Percentiles rank a stretch among this genome's conserved stretches.
Conservation (phyloP, 1,140 invertebrate species). For the Drosophila miranda region DNA sequence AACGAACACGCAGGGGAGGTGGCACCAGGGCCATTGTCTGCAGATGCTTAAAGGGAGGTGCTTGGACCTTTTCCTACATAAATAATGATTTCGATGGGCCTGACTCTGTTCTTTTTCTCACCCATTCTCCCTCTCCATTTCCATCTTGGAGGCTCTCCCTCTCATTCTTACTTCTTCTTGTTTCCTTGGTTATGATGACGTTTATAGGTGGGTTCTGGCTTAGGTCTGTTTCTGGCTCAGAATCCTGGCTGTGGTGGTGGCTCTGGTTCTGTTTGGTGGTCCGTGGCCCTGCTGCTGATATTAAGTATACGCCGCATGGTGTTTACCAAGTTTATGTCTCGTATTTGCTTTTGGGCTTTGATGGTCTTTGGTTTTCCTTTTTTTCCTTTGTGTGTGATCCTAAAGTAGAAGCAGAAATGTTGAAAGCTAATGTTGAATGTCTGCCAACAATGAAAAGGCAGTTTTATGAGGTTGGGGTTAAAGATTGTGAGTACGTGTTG, state of each 20-base stretch:
- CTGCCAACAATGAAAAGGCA: constrained; percentile 29
- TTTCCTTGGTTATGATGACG: constrained; percentile 58
- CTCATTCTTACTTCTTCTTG: constrained; percentile 20
- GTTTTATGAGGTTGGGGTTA: constrained; percentile 6
- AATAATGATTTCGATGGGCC: constrained; percentile 60
- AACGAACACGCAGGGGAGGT: constrained; percentile 14
- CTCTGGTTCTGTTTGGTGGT: not conserved
- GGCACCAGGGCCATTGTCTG: constrained; percentile 44
- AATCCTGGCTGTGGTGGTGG: not conserved
- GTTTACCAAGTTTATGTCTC: constrained; percentile 50
- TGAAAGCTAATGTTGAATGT: constrained; percentile 33
- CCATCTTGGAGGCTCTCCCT: not conserved
- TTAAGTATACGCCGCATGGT: constrained; percentile 61
- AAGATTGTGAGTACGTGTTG: not conserved
- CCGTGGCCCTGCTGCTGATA: constrained; percentile 42
- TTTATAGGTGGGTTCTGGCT: constrained; percentile 53
- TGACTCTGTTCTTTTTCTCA: constrained; percentile 30
- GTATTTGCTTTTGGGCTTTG: constrained; percentile 51
- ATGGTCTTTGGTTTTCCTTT: constrained; percentile 17
- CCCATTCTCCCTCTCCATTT: not conserved
- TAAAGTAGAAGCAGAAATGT: not conserved
- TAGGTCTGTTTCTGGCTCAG: constrained; percentile 14
- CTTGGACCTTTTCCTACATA: constrained; percentile 47
- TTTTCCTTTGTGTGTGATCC: not conserved
- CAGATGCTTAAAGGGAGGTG: constrained; percentile 33